Evolutionary conservation across 2,797 vertebrate genomes (phyloP), one percentile per base, ranked within the genome.

Genomic region (Pterois miles): DNA sequence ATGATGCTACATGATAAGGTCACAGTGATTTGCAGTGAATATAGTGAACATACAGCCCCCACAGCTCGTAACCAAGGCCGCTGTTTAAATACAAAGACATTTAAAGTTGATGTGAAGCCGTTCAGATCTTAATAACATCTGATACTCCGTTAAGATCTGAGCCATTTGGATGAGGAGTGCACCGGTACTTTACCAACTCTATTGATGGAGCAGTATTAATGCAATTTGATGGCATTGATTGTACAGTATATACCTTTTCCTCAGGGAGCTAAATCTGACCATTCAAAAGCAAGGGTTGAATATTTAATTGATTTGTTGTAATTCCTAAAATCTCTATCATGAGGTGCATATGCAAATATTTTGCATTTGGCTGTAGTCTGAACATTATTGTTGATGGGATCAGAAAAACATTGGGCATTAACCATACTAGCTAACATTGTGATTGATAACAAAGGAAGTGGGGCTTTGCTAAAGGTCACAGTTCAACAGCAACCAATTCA

Each of bases 1-100:
- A 94, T 95, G 90, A 96, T 94, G 94, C 92, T 96, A 90, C 71
- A 74, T 79, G 68, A 83, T 81, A 68, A 74, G 38, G 70, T 62
- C 74, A 46, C 78, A 70, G 58, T 76, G 80, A 75, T 77, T 84
- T 65, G 43, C 76, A 7, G 4, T 57, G 65, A 76, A 36, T 50
- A 78, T 78, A 72, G 48, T 76, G 67, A 84, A 82, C 77, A 71
- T 60, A 33, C 58, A 76, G 59, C 59, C 53, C 77, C 69, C 58
- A 33, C 58, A 76, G 59, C 59, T 53, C 59, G 29, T 60, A 71
- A 60, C 36, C 40, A 77, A 73, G 60, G 59, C 67, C 48, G 29
- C 65, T 63, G 58, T 84, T 73, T 62, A n/a, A 66, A 71, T 69
- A 60, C 33, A 78, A 25, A 65, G 40, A 63, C 3, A 73, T 72